Conservation (phyloP, 2,797 vertebrate genomes). For the Sebastes baramenuke region DNA sequence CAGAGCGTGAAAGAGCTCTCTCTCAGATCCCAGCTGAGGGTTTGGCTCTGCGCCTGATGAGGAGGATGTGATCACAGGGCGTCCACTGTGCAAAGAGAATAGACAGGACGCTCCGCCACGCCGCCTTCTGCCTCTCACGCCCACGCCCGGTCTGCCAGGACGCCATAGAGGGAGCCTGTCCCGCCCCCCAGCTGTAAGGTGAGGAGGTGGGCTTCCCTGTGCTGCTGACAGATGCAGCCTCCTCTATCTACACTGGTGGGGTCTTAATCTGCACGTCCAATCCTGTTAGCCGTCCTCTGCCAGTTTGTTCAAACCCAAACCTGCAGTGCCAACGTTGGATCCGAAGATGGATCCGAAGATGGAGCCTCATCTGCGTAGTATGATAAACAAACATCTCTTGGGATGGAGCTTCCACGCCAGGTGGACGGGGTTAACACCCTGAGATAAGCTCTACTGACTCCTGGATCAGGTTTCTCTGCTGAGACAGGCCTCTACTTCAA, state of each 20-base stretch:
- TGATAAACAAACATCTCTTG: slow-evolving; percentile 38
- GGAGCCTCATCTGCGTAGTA: slow-evolving; percentile 37
- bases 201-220: slow-evolving; percentile 39
- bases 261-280: slow-evolving; percentile 70
- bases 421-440: slow-evolving; percentile 52
- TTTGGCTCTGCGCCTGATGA: slow-evolving; percentile 49
- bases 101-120: slow-evolving; percentile 6
- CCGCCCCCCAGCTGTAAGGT: slow-evolving; percentile 46
- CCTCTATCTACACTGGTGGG: not conserved
- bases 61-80: slow-evolving; percentile 53
- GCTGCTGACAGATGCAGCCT: slow-evolving; percentile 59
- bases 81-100: slow-evolving; percentile 43
- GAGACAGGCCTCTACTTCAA: not conserved
- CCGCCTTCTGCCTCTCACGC: slow-evolving; percentile 47
- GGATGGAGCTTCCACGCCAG: slow-evolving; percentile 32
- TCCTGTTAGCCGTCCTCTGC: slow-evolving; percentile 66
- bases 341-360: slow-evolving; percentile 27
- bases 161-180: not conserved
- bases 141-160: slow-evolving; percentile 35
- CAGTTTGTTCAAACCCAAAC: slow-evolving; percentile 38
- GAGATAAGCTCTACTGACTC: slow-evolving; percentile 24
- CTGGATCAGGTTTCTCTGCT: slow-evolving; percentile 7
- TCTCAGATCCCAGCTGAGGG: slow-evolving; percentile 57
- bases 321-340: slow-evolving; percentile 27
- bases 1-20: slow-evolving; percentile 33